Evolutionary conservation across 2,113 vertebrate species (phyloP), one percentile per base, ranked within the genome.

Genomic region (Zosterops japonicus): DNA sequence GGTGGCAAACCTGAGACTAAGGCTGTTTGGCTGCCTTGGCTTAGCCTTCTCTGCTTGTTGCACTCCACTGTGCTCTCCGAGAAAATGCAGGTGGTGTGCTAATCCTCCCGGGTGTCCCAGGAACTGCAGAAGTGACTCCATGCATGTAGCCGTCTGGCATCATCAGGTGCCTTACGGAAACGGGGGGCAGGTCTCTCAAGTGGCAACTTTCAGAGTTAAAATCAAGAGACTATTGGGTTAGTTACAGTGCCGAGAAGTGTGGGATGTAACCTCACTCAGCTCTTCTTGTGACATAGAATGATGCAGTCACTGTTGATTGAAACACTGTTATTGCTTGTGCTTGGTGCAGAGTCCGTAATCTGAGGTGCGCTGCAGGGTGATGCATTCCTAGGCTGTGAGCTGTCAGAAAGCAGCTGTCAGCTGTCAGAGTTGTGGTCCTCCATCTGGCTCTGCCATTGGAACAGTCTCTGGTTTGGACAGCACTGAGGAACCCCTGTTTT

Each of bases 191-290:
- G 33, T 35, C 39, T 83, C 41, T 71, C 7, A 1, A 47, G 52
- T 1, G 31, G 29, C 20, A 24, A 6, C 72, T 20, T 39, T 74
- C 25, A 4, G 57, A 36, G 44, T 39, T 77, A 44, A 77, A 46
- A 25, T 57, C 0, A 1, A 91, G 46, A 64, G 81, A 39, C 35
- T 46, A 1, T 55, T 1, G 9, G 13, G 33, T 74, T 67, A 39
- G 47, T 64, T 56, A 3, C 1, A 0, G 65, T 57, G 21, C 56
- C 0, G 0, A 53, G 65, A 78, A 63, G 24, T 0, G 4, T 5
- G 42, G 50, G 33, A 17, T 11, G 28, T 41, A 69, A 56, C 29
- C 50, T 80, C 1, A 0, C 44, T 60, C 6, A 1, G 18, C 28
- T 87, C 15, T 60, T 17, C 6, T 21, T 5, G 44, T 1, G 3